Conservation (phyloP, 2,888 invertebrate species). For the Drosophila nigritarsus region DNA sequence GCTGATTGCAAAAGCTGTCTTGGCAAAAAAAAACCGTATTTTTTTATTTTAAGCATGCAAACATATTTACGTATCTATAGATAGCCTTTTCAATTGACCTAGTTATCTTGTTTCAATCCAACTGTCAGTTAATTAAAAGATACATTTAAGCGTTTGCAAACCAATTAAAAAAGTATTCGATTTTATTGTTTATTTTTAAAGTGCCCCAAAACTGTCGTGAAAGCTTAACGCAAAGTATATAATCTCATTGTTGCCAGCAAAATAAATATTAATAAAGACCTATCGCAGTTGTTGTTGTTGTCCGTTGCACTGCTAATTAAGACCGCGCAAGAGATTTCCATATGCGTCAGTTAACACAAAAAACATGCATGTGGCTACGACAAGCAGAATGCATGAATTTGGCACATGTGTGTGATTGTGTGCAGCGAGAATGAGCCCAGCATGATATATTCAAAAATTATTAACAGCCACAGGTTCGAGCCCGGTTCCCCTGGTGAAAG, state of each 20-base stretch:
- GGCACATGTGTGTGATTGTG: conserved; percentile 19
- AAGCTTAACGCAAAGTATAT: conserved; percentile 20
- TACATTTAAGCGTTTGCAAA: conserved; percentile 13
- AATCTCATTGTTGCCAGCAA: conserved; percentile 26
- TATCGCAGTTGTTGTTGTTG: conserved; percentile 22
- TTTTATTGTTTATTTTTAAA: conserved; percentile 5
- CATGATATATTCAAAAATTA: conserved; percentile 73
- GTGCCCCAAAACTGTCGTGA: conserved; percentile 42
- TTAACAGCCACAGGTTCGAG: conserved; percentile 48
- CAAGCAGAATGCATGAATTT: conserved; percentile 35
- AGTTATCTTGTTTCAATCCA: conserved; percentile 8
- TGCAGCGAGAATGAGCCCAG: conserved; percentile 61
- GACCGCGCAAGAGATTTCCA: conserved; percentile 53
- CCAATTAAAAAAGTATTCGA: conserved; percentile 32
- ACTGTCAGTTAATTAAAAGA: conserved; percentile 29
- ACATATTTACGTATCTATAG: background rate
- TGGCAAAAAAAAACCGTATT: conserved; percentile 13
- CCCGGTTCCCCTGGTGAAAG: conserved; percentile 57
- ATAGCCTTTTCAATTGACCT: conserved; percentile 36
- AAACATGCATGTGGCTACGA: conserved; percentile 15
- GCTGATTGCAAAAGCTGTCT: conserved; percentile 29
- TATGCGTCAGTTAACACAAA: conserved; percentile 27
- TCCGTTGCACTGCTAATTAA: conserved; percentile 68
- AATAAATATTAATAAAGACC: conserved; percentile 6
- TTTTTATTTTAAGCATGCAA: background rate